Evolutionary conservation across 2,888 invertebrate genomes (phyloP).

Genomic region (Sicus ferrugineus): DNA sequence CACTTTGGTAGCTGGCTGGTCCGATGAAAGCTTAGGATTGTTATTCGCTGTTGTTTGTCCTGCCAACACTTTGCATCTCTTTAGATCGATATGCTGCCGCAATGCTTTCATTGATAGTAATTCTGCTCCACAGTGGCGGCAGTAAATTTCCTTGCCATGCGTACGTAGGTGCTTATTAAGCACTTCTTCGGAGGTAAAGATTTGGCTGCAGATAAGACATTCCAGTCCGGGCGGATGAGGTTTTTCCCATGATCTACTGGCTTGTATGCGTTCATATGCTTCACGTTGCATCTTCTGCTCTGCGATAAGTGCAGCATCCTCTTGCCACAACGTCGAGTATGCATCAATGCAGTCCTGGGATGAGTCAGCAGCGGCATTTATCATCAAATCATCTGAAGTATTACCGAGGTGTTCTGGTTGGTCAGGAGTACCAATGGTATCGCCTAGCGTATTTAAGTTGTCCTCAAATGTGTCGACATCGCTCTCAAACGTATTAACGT

Average conservation of each 20-base stretch:
- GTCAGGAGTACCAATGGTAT: too few species aligned
- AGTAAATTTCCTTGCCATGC: slow-evolving; percentile 27
- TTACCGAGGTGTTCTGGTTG: too few species aligned
- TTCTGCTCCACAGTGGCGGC: slow-evolving; percentile 24
- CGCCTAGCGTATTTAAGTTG: too few species aligned
- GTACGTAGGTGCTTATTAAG: slow-evolving; percentile 2
- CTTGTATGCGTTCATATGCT: background rate
- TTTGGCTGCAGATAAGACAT: slow-evolving; percentile 17
- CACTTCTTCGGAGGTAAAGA: background rate
- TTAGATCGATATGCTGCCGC: slow-evolving; percentile 14
- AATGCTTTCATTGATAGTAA: slow-evolving; percentile 22
- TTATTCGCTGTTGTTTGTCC: background rate
- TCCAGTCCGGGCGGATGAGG: background rate
- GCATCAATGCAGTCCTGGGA: too few species aligned
- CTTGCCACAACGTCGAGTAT: slow-evolving; percentile 14
- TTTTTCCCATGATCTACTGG: too few species aligned
- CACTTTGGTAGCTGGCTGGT: background rate
- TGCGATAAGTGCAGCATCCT: slow-evolving; percentile 9
- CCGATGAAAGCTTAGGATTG: slow-evolving; percentile 6
- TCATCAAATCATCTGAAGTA: too few species aligned
- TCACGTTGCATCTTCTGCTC: background rate
- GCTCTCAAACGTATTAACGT: too few species aligned
- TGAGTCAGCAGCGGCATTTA: too few species aligned
- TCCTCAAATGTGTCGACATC: too few species aligned
- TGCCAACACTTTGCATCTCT: slow-evolving; percentile 14